A percentile compares a stretch with the other conserved stretches of the same genome.
phyloP scores from a whole-genome alignment of 2,113 vertebrate species.

The Lanius collurio region DNA sequence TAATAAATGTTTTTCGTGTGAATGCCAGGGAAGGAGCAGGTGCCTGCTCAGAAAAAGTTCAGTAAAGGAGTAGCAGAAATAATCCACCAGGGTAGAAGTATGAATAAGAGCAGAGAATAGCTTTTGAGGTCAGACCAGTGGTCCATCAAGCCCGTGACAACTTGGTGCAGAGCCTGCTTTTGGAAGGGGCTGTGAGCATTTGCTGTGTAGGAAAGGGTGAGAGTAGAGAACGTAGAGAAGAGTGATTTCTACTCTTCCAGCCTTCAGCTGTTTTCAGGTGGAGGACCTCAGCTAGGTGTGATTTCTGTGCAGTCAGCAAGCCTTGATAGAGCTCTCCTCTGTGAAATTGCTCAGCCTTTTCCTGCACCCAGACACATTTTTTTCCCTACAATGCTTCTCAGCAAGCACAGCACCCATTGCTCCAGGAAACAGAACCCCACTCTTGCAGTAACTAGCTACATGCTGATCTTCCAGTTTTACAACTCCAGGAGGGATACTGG shows the following conservation, averaged over 20 bases:
- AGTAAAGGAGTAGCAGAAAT: neutral
- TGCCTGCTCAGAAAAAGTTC: neutral
- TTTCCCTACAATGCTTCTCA: neutral
- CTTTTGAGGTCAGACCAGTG: neutral
- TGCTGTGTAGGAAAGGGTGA: neutral
- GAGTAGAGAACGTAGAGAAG: neutral
- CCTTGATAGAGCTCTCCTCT: neutral
- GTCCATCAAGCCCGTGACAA: neutral
- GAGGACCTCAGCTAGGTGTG: neutral
- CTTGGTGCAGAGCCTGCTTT: neutral
- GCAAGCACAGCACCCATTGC: neutral
- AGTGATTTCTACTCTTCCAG: neutral
- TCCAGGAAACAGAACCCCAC: neutral
- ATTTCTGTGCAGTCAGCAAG: neutral
- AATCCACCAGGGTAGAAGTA: neutral
- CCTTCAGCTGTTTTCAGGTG: neutral
- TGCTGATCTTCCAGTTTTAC: neutral
- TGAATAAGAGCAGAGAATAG: neutral
- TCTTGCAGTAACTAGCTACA: neutral
- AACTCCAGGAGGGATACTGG: neutral
- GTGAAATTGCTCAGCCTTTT: neutral
- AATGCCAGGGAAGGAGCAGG: neutral
- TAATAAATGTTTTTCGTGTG: neutral
- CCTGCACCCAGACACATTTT: neutral
- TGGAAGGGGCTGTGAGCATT: neutral